Evolutionary conservation across 2,888 invertebrate genomes (phyloP).

Genomic region (Microplitis deprimator): DNA sequence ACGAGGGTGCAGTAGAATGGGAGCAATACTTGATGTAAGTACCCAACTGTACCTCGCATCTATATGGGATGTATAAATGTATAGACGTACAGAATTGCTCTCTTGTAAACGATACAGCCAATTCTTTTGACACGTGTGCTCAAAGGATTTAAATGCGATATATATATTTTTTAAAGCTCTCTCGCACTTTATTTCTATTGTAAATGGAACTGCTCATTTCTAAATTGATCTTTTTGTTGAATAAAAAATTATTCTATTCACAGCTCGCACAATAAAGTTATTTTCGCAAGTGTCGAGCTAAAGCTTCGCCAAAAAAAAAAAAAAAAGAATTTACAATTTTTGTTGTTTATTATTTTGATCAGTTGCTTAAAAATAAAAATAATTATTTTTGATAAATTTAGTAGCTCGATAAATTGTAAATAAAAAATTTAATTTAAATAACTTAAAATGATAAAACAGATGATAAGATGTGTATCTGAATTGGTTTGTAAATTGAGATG

Average conservation of each 20-base stretch:
- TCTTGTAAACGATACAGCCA: constrained; percentile 24
- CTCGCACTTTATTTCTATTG: not conserved
- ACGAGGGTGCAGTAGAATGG: constrained; percentile 10
- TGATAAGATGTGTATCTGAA: not conserved
- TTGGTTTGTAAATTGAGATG: constrained; percentile 1
- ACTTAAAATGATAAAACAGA: not conserved
- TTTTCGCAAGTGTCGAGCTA: too few species aligned
- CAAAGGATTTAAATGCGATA: not conserved
- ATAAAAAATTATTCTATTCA: not conserved
- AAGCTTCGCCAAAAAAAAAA: not conserved
- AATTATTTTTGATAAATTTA: not conserved
- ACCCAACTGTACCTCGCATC: not conserved
- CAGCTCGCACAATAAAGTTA: too few species aligned
- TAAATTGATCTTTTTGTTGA: not conserved
- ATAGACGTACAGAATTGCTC: constrained; percentile 19
- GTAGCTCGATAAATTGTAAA: not conserved
- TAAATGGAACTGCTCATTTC: not conserved
- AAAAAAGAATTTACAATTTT: not conserved
- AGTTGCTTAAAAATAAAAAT: not conserved
- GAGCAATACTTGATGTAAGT: constrained; percentile 10
- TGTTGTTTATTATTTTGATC: not conserved
- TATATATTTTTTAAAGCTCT: not conserved
- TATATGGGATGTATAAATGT: not conserved
- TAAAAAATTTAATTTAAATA: not conserved
- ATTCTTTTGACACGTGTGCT: constrained; percentile 21